These are phyloP conservation scores for Thysanoteuthis rhombus DNA, from an alignment of 2,888 invertebrate genomes.

Conservation along the genomic window DNA sequence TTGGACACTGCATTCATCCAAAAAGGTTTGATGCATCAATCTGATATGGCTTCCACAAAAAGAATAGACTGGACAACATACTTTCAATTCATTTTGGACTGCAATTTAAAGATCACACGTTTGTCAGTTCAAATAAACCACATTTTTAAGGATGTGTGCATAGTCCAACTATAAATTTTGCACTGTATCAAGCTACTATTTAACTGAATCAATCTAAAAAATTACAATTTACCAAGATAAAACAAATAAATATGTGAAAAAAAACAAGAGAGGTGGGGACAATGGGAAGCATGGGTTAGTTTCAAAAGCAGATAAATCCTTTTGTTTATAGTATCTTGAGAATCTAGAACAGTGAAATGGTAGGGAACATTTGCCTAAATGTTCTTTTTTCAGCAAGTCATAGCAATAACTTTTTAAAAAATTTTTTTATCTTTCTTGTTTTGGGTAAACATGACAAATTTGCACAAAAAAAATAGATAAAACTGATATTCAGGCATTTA, in stretches of 20 bases:
- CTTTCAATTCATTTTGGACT: not conserved
- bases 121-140: not conserved
- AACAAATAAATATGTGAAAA: too few relatives aligned
- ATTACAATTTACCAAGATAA: not conserved
- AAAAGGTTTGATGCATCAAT: not conserved
- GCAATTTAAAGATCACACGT: not conserved
- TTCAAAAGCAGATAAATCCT: not conserved
- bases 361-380: too few relatives aligned
- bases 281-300: not conserved
- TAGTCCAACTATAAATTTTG: not conserved
- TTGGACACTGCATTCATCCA: slow-evolving; percentile 12
- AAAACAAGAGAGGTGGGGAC: not conserved
- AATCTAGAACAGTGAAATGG: too few relatives aligned
- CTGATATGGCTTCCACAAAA: not conserved
- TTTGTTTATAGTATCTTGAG: too few relatives aligned
- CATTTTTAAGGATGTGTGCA: not conserved
- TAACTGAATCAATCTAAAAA: not conserved
- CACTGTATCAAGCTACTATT: too few relatives aligned
- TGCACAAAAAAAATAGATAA: too few relatives aligned
- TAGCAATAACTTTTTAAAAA: too few relatives aligned
- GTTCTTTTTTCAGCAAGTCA: too few relatives aligned
- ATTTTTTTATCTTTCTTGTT: too few relatives aligned
- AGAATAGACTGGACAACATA: not conserved
- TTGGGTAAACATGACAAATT: too few relatives aligned
- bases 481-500: too few relatives aligned